Evolutionary conservation across 2,113 vertebrate species (phyloP), one percentile per base, ranked within the genome.

Genomic region (Sclerurus mexicanus): DNA sequence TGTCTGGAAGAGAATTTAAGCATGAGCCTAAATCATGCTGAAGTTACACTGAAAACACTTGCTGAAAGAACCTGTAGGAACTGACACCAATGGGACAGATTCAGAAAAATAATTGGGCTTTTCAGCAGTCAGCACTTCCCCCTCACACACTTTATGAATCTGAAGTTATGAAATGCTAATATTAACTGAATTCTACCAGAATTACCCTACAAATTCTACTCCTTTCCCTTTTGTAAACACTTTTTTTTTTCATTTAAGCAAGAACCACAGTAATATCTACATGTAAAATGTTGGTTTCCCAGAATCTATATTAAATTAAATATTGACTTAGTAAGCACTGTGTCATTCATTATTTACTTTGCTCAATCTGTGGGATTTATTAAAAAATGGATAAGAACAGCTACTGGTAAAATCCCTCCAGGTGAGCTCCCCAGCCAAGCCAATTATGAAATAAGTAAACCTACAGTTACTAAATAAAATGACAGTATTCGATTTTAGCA

Each of bases 331-430:
- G 25, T 35, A 89, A 97, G 80, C 50, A 93, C 63, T 69, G 53
- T 84, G 68, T 89, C 93, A 98, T 98, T 96, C 96, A 98, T 98
- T 98, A 98, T 97, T 98, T 98, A 98, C 93, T 50, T 67, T 94
- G 94, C 37, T 96, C 95, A 98, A 96, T 97, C 95, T 95, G 88
- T 92, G 73, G 77, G 89, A 97, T 97, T 98, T 98, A 97, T 98
- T 97, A 75, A 97, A 97, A 97, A 97, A 93, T 92, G 97, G 89
- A 93, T 97, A 97, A 96, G 91, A 91, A 87, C 24, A 28, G 87
- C 91, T 91, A 30, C 52, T 97, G 87, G 79, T 94, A 58, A 96
- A 97, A 97, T 95, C 68, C 92, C 90, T 91, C 90, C 79, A 87
- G 91, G 91, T 95, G 88, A 91, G 90, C 90, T 95, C 92, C 89